phyloP scores from a whole-genome alignment of 2,113 vertebrate genomes.

The Polypterus bichir region DNA sequence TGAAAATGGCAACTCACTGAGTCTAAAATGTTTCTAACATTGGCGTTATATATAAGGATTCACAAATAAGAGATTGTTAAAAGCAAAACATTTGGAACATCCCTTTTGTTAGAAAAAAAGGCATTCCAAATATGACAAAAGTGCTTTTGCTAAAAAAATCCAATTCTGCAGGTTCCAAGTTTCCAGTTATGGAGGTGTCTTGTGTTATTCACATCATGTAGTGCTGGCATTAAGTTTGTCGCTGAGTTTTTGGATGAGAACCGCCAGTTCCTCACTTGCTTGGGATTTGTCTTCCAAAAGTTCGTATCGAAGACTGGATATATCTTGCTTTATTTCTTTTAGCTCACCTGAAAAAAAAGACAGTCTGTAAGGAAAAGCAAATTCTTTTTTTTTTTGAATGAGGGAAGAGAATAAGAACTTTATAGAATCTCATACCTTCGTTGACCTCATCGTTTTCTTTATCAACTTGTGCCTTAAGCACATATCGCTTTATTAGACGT shows the following conservation, averaged over 20 bases:
- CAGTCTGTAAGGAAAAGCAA: neutral
- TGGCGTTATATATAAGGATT: too few species aligned
- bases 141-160: too few species aligned
- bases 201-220: conserved; percentile 48
- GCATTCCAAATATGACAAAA: too few species aligned
- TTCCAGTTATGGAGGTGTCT: neutral
- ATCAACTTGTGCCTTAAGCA: conserved; percentile 82
- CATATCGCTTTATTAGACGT: conserved; percentile 76
- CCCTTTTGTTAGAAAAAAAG: too few species aligned
- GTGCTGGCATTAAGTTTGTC: conserved; percentile 59
- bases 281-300: conserved; percentile 78
- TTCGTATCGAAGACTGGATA: conserved; percentile 78
- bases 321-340: conserved; percentile 84
- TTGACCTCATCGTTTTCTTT: conserved; percentile 85
- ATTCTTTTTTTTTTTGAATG: neutral
- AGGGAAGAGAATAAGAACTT: neutral
- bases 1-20: too few species aligned
- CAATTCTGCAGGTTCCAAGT: too few species aligned
- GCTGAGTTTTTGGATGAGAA: conserved; percentile 73
- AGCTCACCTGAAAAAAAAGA: conserved; percentile 55
- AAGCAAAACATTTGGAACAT: too few species aligned
- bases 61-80: too few species aligned
- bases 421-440: conserved; percentile 54
- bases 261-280: conserved; percentile 67
- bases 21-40: too few species aligned